A percentile compares a stretch with the other conserved stretches of the same genome.
These are phyloP conservation scores for Aculops lycopersici DNA, from an alignment of 1,140 invertebrate genomes.

Conservation along the genomic window DNA sequence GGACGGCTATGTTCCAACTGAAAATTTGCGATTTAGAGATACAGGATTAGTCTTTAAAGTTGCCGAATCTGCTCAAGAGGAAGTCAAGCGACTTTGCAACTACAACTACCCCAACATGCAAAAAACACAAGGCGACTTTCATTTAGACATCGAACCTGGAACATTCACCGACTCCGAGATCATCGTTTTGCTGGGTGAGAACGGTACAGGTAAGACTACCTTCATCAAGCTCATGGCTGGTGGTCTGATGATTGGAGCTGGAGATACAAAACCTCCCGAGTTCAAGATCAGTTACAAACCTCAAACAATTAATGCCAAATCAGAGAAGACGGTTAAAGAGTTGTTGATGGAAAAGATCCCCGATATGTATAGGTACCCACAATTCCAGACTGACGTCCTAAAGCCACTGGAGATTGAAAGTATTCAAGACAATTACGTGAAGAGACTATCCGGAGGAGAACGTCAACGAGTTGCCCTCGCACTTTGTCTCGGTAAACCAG, in stretches of 20 bases:
- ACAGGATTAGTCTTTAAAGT: constrained; percentile 90
- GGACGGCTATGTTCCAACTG: constrained; percentile 94
- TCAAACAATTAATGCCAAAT: constrained; percentile 96
- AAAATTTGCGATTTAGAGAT: constrained; percentile 91
- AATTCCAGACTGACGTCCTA: constrained; percentile 96
- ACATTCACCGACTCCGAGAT: constrained; percentile 99
- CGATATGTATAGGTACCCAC: constrained; percentile 82
- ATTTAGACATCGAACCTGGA: constrained; percentile 43
- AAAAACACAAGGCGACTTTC: constrained; percentile 44
- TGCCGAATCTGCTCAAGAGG: constrained; percentile 79
- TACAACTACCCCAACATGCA: constrained; percentile 63
- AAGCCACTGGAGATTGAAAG: constrained; percentile 91
- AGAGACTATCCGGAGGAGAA: constrained; percentile 95
- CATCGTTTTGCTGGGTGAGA: constrained; percentile 85
- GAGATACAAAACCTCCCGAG: constrained; percentile 51
- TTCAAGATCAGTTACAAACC: constrained; percentile 97
- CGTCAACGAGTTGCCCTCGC: constrained; percentile 83
- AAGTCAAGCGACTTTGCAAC: constrained; percentile 75
- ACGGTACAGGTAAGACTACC: constrained; percentile 97
- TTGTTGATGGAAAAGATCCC: constrained; percentile 79
- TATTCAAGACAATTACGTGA: constrained; percentile 80
- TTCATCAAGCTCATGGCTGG: constrained; percentile 95
- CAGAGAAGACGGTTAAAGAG: constrained; percentile 57
- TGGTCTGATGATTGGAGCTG: constrained; percentile 59
- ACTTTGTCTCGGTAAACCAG: constrained; percentile 84